Evolutionary conservation across 2,113 vertebrate species (phyloP), one percentile per base, ranked within the genome.

Genomic region (Plecturocebus donacophilus): DNA sequence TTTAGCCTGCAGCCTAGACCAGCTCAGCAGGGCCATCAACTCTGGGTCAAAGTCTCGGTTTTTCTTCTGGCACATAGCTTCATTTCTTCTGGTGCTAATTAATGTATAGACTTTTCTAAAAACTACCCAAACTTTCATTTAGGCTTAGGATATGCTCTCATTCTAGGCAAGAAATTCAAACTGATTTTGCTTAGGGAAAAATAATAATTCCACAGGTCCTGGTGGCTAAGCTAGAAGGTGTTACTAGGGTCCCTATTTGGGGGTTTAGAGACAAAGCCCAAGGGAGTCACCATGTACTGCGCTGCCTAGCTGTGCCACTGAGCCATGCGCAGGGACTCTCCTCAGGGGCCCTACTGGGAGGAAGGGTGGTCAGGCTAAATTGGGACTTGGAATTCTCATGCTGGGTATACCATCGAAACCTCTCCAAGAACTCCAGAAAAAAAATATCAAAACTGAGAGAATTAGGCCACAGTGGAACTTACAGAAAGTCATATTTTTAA

Each of bases 381-480:
- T n/a, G 38, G 45, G 30, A 32, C 68, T 79, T 45, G 35, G 27
- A 58, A 47, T 45, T 76, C 73, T 42, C n/a, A 47, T 1, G 5
- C n/a, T 32, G 27, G 47, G 20, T 71, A 47, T 11, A 8, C 38
- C 81, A 38, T 23, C 75, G 17, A 54, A 73, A 76, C 71, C 76
- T 71, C 35, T 93, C 71, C 71, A 80, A 87, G 56, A 84, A 35
- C 56, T 16, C 54, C 27, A 88, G 40, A 70, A 66, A 66, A 23
- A 75, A 88, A 93, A 49, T 58, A 88, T 56, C 81, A 85, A 87
- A 95, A 56, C 83, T 38, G 16, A 52, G 64, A 87, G 81, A 92
- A 91, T 40, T 27, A 93, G 88, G 42, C 42, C 82, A 87, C n/a
- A 71, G 23, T 27, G 47, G 23, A 66, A 97, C 73, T n/a, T 32